These are phyloP conservation scores for Andrena marginata DNA, from an alignment of 2,888 invertebrate species.

Conservation along the genomic window DNA sequence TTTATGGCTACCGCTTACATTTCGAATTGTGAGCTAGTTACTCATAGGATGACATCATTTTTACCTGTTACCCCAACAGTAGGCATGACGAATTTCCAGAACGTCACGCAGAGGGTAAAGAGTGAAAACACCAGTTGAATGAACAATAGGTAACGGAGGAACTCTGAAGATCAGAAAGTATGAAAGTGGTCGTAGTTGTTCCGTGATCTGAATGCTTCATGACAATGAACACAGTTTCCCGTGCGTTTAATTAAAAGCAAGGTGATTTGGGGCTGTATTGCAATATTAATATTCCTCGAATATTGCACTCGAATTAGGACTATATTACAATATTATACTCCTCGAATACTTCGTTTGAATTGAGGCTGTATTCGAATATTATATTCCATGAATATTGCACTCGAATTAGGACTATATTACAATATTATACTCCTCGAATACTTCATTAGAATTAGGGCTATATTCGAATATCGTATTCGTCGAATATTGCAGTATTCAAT, in stretches of 20 bases:
- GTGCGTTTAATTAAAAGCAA: slow-evolving; percentile 11
- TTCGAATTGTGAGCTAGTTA: background rate
- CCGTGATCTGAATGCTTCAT: slow-evolving; percentile 6
- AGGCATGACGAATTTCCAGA: slow-evolving; percentile 4
- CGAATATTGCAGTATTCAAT: too few species aligned
- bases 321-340: too few species aligned
- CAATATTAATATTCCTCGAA: too few species aligned
- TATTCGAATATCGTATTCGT: too few species aligned
- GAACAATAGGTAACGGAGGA: background rate
- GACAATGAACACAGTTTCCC: slow-evolving; percentile 8
- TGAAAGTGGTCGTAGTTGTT: background rate
- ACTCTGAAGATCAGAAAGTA: background rate
- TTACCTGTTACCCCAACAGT: background rate
- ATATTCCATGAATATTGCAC: too few species aligned
- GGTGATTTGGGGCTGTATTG: too few species aligned
- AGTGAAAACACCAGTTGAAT: slow-evolving; percentile 18
- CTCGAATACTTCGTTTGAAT: too few species aligned
- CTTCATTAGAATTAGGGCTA: too few species aligned
- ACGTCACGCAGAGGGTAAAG: background rate
- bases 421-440: too few species aligned
- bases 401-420: too few species aligned
- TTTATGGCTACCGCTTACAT: background rate
- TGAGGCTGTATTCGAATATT: too few species aligned
- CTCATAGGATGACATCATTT: slow-evolving; percentile 3
- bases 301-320: too few species aligned